Percentiles rank a stretch among this genome's conserved stretches.
phyloP scores from a whole-genome alignment of 2,888 invertebrate genomes.

The Athalia rosae region DNA sequence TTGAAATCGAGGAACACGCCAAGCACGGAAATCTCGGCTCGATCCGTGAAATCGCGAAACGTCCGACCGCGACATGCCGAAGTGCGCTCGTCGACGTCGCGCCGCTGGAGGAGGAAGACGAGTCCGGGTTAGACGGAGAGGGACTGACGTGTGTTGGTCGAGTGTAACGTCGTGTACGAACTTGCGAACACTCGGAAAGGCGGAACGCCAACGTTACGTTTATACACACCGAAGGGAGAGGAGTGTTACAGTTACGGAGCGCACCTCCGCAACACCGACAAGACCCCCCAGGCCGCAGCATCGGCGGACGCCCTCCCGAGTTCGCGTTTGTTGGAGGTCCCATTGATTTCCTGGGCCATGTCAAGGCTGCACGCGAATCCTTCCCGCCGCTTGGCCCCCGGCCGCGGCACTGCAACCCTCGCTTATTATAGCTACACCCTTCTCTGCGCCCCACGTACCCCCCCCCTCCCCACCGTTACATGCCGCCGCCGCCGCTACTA shows the following conservation, averaged over 20 bases:
- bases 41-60: not conserved
- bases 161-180: not conserved
- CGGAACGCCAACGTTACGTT: not conserved
- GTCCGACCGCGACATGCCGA: conserved; percentile 16
- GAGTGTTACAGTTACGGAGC: not conserved
- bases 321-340: conserved; percentile 71
- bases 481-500: no score
- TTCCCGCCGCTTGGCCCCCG: conserved; percentile 54
- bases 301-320: conserved; percentile 60
- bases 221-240: not conserved
- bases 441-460: not conserved
- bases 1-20: conserved; percentile 16
- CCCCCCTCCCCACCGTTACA: not conserved
- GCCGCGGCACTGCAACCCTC: conserved; percentile 59
- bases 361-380: conserved; percentile 73
- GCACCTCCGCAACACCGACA: not conserved
- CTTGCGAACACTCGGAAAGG: not conserved
- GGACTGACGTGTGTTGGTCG: conserved; percentile 2
- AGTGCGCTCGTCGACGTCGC: conserved; percentile 30
- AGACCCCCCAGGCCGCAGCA: conserved; percentile 45
- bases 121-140: no score
- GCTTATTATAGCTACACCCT: conserved; percentile 36
- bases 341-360: conserved; percentile 73
- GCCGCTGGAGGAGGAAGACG: not conserved
- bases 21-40: conserved; percentile 32